Conservation (phyloP, 1,140 invertebrate species). For the Odontomachus brunneus region DNA sequence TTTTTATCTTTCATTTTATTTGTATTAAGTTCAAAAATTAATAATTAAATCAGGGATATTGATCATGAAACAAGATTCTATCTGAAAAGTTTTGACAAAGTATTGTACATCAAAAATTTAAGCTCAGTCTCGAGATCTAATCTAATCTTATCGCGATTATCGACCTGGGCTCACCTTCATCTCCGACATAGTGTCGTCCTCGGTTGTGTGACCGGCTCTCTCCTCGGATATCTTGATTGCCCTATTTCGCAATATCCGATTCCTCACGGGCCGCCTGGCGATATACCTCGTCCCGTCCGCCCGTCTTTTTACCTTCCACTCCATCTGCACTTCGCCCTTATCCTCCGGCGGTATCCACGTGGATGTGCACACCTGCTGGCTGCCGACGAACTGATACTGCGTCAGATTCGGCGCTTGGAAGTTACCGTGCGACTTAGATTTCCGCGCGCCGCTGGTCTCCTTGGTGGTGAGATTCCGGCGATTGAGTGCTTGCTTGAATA, state of each 20-base stretch:
- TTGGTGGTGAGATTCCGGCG: constrained; percentile 79
- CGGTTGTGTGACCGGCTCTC: constrained; percentile 91
- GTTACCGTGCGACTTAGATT: constrained; percentile 79
- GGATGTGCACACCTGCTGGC: constrained; percentile 85
- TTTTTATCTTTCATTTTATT: too few species aligned
- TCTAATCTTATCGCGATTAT: neutral
- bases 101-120: too few species aligned
- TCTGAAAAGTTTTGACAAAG: too few species aligned
- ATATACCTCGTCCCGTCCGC: constrained; percentile 93
- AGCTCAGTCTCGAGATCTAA: too few species aligned
- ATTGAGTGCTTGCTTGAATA: constrained; percentile 88
- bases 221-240: constrained; percentile 90
- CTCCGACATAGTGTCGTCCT: constrained; percentile 93
- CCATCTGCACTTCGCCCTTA: constrained; percentile 86
- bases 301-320: constrained; percentile 93
- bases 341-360: constrained; percentile 79
- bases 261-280: constrained; percentile 90
- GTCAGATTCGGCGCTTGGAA: constrained; percentile 87
- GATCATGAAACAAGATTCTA: too few species aligned
- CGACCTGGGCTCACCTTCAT: constrained; percentile 86
- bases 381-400: constrained; percentile 88
- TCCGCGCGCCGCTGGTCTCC: constrained; percentile 73
- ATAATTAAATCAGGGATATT: too few species aligned
- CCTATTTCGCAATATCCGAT: constrained; percentile 89
- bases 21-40: too few species aligned